Base-by-base conservation (phyloP, 2,113 vertebrate species). In the Morone saxatilis region DNA sequence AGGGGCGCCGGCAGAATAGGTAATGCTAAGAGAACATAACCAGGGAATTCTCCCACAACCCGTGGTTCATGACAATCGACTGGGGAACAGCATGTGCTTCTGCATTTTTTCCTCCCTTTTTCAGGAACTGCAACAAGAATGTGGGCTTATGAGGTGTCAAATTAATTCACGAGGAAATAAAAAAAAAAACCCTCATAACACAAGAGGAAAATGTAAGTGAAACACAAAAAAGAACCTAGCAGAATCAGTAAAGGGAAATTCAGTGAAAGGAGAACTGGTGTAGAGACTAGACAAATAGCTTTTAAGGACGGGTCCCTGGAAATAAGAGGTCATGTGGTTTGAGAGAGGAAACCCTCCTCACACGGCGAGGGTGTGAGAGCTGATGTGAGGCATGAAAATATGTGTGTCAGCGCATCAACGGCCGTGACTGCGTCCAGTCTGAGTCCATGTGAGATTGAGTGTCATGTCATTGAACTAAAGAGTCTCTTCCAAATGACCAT, bases 21-120 rank as follows among this genome's bases (percentile, higher is more conserved):
- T 89, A 90, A 92, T 89, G 86, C 79, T 76, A 50, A 71, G 83
- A 80, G 87, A 89, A 88, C 85, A 80, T 59, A 87, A 78, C 80
- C 74, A 14, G 89, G 91, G 93, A 91, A 89, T 90, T 87, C 89
- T 88, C 81, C 74, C 85, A 68, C 78, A 59, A 71, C 76, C 72
- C 1, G 31, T 0, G 53, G 76, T 78, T 85, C 87, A 81, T 10
- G 75, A 85, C 82, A 72, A 12, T 70, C 40, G 69, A 68, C 76
- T 19, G 13, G 80, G 83, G 80, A 86, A 59, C 80, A 19, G 48
- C 4, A 11, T 12, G 67, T 47, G 61, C 22, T 31, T 40, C 62
- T 62, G 60, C 60, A 36, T 79, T 65, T 45, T 47, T 66, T 7
- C 7, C 51, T 45, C 11, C n/a, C 20, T 76, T 80, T 69, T 62